These are phyloP conservation scores for Gerris lacustris DNA, from an alignment of 2,888 invertebrate species.

Conservation along the genomic window DNA sequence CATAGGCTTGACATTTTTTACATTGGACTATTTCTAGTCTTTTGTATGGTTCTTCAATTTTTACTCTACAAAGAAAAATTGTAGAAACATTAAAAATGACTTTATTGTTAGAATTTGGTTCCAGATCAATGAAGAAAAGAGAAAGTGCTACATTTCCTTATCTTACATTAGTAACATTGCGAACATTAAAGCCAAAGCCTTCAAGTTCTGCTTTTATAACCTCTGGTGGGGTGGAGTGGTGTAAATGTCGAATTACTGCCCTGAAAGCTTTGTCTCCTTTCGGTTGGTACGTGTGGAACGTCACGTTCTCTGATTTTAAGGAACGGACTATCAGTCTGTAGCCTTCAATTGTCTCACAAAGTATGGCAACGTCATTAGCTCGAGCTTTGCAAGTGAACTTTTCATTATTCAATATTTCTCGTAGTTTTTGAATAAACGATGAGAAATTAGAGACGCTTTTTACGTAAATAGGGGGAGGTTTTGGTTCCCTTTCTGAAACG, in stretches of 20 bases:
- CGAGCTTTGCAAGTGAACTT: conserved; percentile 7
- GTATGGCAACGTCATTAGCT: not conserved
- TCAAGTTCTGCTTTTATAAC: not conserved
- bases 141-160: not conserved
- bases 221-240: not conserved
- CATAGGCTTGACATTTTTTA: not conserved
- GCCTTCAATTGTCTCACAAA: not conserved
- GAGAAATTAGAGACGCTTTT: not conserved
- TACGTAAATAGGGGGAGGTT: not conserved
- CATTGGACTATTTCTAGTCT: not conserved
- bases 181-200: not conserved
- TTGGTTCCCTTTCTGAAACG: not conserved
- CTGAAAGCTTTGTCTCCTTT: not conserved
- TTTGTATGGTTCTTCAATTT: not conserved
- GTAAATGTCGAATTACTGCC: not conserved
- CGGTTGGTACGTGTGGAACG: not conserved
- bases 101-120: not conserved
- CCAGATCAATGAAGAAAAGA: not conserved
- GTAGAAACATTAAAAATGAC: not conserved
- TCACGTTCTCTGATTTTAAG: not conserved
- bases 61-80: not conserved
- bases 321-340: not conserved
- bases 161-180: conserved; percentile 1
- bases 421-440: not conserved
- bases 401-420: not conserved